phyloP scores from a whole-genome alignment of 2,888 invertebrate species.

The Spicauda simplicius region DNA sequence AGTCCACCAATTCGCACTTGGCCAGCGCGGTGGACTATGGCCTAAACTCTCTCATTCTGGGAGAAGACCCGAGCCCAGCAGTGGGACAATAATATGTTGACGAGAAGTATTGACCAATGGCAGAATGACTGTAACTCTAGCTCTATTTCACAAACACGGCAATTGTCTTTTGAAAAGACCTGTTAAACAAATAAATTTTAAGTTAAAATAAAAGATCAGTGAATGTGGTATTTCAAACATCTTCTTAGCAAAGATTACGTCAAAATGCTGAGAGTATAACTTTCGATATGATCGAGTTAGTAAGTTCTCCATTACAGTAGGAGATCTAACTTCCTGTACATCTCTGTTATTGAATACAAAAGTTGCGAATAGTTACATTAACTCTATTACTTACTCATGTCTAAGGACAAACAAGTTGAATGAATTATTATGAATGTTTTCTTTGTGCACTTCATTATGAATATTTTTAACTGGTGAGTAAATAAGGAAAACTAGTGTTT shows the following conservation, averaged over 20 bases:
- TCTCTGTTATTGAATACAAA: slow-evolving; percentile 21
- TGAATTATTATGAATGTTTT: slow-evolving; percentile 8
- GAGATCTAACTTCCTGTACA: slow-evolving; percentile 22
- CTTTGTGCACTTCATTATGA: slow-evolving; percentile 5
- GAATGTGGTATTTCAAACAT: neutral
- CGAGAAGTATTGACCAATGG: too few relatives aligned
- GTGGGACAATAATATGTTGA: too few relatives aligned
- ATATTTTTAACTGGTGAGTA: neutral
- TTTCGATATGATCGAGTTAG: slow-evolving; percentile 24
- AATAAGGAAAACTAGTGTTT: too few relatives aligned
- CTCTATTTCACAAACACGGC: too few relatives aligned
- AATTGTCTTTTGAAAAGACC: too few relatives aligned
- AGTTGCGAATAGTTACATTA: slow-evolving; percentile 23
- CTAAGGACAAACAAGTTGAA: slow-evolving; percentile 12
- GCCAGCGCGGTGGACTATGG: too few relatives aligned
- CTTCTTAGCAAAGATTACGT: neutral
- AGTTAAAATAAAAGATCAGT: too few relatives aligned
- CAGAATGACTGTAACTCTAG: too few relatives aligned
- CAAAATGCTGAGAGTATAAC: neutral
- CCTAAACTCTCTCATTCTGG: too few relatives aligned
- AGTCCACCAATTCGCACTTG: too few relatives aligned
- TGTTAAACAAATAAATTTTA: too few relatives aligned
- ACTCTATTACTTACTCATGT: slow-evolving; percentile 28
- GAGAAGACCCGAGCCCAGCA: too few relatives aligned
- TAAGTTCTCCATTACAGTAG: slow-evolving; percentile 17